These are phyloP conservation scores for Channa argus DNA, from an alignment of 2,113 vertebrate genomes.

Conservation along the genomic window DNA sequence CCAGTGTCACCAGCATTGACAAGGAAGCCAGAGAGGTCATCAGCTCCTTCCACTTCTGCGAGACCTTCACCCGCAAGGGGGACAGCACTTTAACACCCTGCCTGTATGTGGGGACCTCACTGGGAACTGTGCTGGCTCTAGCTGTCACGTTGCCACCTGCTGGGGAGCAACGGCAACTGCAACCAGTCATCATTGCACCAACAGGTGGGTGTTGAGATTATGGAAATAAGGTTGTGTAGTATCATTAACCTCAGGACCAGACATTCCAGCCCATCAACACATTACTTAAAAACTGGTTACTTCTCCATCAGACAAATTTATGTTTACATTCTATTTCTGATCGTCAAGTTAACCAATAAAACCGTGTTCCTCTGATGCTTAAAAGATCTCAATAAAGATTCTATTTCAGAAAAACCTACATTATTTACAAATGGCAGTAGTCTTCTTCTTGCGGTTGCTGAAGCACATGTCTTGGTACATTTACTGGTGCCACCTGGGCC, in stretches of 20 bases:
- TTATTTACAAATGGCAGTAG: background rate
- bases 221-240: background rate
- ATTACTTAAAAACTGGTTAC: background rate
- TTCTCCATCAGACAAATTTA: too few species aligned
- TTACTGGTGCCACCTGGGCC: too few species aligned
- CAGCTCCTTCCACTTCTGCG: constrained; percentile 93
- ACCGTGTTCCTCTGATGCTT: background rate
- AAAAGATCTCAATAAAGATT: background rate
- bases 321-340: too few species aligned
- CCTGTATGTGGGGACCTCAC: constrained; percentile 93
- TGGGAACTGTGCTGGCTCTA: constrained; percentile 92
- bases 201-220: constrained; percentile 85
- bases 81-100: constrained; percentile 89
- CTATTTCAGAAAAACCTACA: background rate
- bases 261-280: background rate
- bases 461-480: background rate
- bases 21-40: constrained; percentile 95
- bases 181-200: constrained; percentile 96
- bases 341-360: too few species aligned
- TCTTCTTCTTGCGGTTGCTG: background rate
- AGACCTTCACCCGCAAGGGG: constrained; percentile 92
- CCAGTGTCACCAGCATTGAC: constrained; percentile 98
- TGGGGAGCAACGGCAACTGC: constrained; percentile 95
- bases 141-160: constrained; percentile 91
- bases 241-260: background rate